phyloP scores from a whole-genome alignment of 2,113 vertebrate species.

The Ictalurus furcatus region DNA sequence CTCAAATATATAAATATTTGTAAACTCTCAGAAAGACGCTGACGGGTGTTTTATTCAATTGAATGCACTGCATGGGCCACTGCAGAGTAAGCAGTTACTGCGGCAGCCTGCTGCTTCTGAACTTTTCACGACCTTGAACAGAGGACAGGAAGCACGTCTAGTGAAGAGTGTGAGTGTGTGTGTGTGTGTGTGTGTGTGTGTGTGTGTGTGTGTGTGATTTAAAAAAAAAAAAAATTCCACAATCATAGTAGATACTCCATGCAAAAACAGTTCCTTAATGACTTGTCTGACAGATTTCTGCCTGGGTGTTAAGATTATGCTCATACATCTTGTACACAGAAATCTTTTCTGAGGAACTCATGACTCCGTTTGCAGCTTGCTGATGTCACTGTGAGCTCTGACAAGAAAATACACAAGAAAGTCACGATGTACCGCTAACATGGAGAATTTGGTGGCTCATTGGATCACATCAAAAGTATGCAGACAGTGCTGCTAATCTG shows the following conservation, averaged over 20 bases:
- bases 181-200: too few species aligned
- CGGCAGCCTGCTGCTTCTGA: conserved; percentile 16
- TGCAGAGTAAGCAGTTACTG: background rate
- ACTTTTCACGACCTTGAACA: conserved; percentile 33
- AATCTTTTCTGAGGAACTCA: background rate
- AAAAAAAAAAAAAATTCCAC: too few species aligned
- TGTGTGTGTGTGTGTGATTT: too few species aligned
- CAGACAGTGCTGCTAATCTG: background rate
- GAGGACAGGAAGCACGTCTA: background rate
- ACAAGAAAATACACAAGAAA: background rate
- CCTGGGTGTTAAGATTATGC: background rate
- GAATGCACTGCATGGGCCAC: background rate
- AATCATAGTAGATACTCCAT: background rate
- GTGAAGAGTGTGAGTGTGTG: background rate
- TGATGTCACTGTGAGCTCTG: background rate
- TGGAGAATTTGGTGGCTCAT: background rate
- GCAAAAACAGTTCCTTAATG: background rate
- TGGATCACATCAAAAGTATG: background rate
- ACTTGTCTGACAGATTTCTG: background rate
- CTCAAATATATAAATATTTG: background rate
- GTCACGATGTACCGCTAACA: background rate
- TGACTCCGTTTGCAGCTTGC: background rate
- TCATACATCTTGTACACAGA: background rate
- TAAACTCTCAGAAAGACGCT: background rate
- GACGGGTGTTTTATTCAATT: background rate